phyloP scores from a whole-genome alignment of 2,888 invertebrate species.

The Perithous albicinctus region DNA sequence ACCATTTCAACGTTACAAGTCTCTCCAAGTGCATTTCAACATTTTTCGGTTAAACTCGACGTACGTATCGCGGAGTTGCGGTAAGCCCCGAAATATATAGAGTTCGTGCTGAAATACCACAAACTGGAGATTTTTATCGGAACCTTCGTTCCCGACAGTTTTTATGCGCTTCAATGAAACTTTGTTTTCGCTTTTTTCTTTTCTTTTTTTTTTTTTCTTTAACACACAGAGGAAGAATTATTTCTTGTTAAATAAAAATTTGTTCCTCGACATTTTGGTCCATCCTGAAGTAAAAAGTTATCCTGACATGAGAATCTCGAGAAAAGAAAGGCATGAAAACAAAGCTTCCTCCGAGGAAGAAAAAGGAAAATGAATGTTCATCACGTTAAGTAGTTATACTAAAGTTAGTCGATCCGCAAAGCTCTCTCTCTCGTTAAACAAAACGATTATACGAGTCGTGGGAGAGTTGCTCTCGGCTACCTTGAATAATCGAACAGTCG shows the following conservation, averaged over 20 bases:
- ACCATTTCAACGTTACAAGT: too few relatives aligned
- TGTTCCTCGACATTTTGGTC: too few relatives aligned
- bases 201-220: too few relatives aligned
- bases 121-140: neutral
- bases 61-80: neutral
- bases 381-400: neutral
- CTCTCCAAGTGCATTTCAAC: neutral
- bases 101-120: neutral
- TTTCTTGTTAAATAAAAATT: too few relatives aligned
- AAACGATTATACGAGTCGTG: neutral
- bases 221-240: too few relatives aligned
- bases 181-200: neutral
- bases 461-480: neutral
- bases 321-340: too few relatives aligned
- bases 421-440: neutral
- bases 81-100: neutral
- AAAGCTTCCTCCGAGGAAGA: too few relatives aligned
- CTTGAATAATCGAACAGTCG: constrained; percentile 32
- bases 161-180: neutral
- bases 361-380: neutral
- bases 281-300: too few relatives aligned
- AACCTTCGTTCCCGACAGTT: neutral
- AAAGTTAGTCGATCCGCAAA: neutral
- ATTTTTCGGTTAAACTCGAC: neutral
- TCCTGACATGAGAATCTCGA: too few relatives aligned